A percentile compares a stretch with the other conserved stretches of the same genome.
Evolutionary conservation across 2,888 invertebrate species (phyloP).

Genomic region (Papilio protenor): DNA sequence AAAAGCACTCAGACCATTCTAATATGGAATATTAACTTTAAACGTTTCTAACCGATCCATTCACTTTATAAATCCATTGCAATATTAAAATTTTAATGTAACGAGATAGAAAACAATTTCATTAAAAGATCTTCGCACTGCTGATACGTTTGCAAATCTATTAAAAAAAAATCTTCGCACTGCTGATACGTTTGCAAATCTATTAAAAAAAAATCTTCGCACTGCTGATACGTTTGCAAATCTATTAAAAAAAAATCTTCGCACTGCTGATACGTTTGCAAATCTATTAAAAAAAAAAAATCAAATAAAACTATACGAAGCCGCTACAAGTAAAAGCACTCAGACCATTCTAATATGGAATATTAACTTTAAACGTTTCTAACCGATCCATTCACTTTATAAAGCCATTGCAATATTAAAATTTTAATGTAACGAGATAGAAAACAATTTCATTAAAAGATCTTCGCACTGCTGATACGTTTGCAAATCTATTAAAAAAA

Average conservation of each 20-base stretch:
- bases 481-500: too few relatives aligned
- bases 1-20: slow-evolving; percentile 16
- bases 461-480: too few relatives aligned
- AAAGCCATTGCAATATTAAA: not conserved
- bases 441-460: not conserved
- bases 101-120: slow-evolving; percentile 1
- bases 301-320: not conserved
- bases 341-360: not conserved
- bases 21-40: not conserved
- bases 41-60: not conserved
- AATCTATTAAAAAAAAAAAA: too few relatives aligned
- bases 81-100: not conserved
- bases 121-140: not conserved
- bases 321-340: slow-evolving; percentile 23
- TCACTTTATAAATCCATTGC: not conserved
- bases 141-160: too few relatives aligned
- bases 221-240: too few relatives aligned
- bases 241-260: too few relatives aligned
- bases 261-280: too few relatives aligned
- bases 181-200: too few relatives aligned
- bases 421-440: not conserved
- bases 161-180: not conserved
- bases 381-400: not conserved
- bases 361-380: not conserved
- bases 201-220: too few relatives aligned